Evolutionary conservation across 2,113 vertebrate species (phyloP).

Genomic region (Alouatta palliata): DNA sequence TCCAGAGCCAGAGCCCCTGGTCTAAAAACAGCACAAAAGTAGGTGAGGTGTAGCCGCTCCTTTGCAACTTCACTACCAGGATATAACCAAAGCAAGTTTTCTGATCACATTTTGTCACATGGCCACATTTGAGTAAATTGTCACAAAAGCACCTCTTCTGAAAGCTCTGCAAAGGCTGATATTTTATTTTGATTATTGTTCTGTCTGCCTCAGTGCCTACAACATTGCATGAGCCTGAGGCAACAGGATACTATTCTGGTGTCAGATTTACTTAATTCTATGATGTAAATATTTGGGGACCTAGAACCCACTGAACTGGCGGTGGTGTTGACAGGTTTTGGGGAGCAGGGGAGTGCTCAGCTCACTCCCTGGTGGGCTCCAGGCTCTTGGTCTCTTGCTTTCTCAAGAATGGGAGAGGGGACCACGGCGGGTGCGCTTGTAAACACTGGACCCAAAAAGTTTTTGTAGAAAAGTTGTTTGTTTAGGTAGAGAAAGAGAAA

Average conservation of each 20-base stretch:
- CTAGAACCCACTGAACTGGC: neutral
- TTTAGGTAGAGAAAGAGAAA: no score
- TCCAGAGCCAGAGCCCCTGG: neutral
- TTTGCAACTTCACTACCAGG: neutral
- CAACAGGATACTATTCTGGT: neutral
- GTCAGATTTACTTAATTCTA: neutral
- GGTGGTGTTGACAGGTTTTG: no score
- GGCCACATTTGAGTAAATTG: neutral
- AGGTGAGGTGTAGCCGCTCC: neutral
- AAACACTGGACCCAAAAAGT: no score
- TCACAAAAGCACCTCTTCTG: neutral
- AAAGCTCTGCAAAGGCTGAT: neutral
- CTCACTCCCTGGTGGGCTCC: no score
- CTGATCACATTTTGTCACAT: neutral
- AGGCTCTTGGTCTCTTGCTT: no score
- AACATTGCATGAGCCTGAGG: neutral
- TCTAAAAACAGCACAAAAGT: neutral
- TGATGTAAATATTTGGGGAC: neutral
- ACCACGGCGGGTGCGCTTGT: no score
- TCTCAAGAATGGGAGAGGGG: no score
- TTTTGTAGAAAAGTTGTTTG: no score
- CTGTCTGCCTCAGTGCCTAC: neutral
- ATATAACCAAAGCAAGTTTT: slow-evolving; percentile 17
- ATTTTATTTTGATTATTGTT: neutral
- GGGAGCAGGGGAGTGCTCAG: no score